Percentiles rank a stretch among this genome's conserved stretches.
These are phyloP conservation scores for Hestina assimilis DNA, from an alignment of 1,140 invertebrate genomes.

Conservation along the genomic window DNA sequence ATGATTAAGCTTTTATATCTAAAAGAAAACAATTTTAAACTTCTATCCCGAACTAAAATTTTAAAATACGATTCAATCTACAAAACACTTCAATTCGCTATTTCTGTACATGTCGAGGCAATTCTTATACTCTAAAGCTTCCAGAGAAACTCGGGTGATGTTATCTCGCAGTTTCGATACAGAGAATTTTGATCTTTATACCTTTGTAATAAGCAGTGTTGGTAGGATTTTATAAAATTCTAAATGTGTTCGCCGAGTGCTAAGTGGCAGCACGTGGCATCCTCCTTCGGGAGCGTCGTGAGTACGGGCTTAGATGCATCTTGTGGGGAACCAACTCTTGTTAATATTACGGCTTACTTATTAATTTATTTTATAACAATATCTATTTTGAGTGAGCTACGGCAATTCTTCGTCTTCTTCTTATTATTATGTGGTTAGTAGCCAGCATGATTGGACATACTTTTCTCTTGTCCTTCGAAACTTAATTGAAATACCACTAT, in stretches of 20 bases:
- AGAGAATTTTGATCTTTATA: slow-evolving; percentile 51
- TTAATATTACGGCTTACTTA: slow-evolving; percentile 67
- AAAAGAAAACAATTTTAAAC: neutral
- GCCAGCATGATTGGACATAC: no score
- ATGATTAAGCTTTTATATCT: neutral
- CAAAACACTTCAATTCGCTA: slow-evolving; percentile 59
- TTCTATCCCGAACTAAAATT: slow-evolving; percentile 7
- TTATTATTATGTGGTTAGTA: neutral
- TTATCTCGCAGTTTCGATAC: slow-evolving; percentile 35
- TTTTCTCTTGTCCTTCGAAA: no score
- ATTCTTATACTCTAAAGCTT: slow-evolving; percentile 65
- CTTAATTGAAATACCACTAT: no score
- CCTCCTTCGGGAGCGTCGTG: slow-evolving; percentile 45
- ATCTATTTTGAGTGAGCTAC: slow-evolving; percentile 29
- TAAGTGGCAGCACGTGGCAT: slow-evolving; percentile 69
- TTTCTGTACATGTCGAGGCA: slow-evolving; percentile 67
- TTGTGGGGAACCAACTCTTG: slow-evolving; percentile 61
- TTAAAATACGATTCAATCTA: slow-evolving; percentile 51
- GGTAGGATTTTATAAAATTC: slow-evolving; percentile 40
- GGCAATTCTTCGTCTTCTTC: slow-evolving; percentile 14
- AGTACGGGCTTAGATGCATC: slow-evolving; percentile 66
- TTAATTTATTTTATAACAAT: slow-evolving; percentile 61
- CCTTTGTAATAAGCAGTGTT: slow-evolving; percentile 37
- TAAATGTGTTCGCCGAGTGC: slow-evolving; percentile 53
- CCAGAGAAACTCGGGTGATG: slow-evolving; percentile 50